phyloP scores from a whole-genome alignment of 1,140 invertebrate species.

The Drosophila subobscura region DNA sequence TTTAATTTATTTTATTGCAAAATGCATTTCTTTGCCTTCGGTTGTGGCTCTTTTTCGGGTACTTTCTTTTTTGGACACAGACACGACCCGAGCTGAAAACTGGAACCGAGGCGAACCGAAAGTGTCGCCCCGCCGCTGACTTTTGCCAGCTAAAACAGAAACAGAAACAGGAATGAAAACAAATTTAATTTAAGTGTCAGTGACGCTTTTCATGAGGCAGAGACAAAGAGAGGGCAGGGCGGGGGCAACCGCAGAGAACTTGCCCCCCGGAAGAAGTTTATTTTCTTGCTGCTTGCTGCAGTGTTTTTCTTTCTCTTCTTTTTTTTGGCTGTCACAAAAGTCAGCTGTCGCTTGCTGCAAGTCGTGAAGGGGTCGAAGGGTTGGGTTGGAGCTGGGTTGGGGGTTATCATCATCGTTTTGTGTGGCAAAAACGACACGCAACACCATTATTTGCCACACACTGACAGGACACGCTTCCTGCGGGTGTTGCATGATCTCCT shows the following conservation, averaged over 20 bases:
- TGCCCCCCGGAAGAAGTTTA: constrained; percentile 35
- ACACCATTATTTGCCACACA: constrained; percentile 78
- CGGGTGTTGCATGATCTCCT: background rate
- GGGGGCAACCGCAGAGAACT: constrained; percentile 15
- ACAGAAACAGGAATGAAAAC: constrained; percentile 56
- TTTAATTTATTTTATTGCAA: constrained; percentile 74
- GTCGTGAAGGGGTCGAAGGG: too few relatives aligned
- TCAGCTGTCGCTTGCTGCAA: constrained; percentile 52
- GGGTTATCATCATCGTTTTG: constrained; percentile 62
- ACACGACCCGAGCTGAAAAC: background rate
- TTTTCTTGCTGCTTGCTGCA: constrained; percentile 36
- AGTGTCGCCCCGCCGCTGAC: background rate
- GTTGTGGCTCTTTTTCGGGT: constrained; percentile 22
- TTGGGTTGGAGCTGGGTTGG: constrained; percentile 15
- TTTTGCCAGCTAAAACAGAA: constrained; percentile 4
- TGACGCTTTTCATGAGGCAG: constrained; percentile 61
- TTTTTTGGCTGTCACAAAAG: constrained; percentile 27
- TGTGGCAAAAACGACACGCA: constrained; percentile 73
- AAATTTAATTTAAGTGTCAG: constrained; percentile 79
- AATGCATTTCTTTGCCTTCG: constrained; percentile 58
- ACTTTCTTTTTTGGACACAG: constrained; percentile 40
- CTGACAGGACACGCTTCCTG: constrained; percentile 70
- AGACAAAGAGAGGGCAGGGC: background rate
- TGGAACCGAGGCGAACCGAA: constrained; percentile 7
- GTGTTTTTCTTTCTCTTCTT: constrained; percentile 24